phyloP scores from a whole-genome alignment of 30 jellyfish, hydroid and myxozoan genomes.

The Haliclystus octoradiatus region DNA sequence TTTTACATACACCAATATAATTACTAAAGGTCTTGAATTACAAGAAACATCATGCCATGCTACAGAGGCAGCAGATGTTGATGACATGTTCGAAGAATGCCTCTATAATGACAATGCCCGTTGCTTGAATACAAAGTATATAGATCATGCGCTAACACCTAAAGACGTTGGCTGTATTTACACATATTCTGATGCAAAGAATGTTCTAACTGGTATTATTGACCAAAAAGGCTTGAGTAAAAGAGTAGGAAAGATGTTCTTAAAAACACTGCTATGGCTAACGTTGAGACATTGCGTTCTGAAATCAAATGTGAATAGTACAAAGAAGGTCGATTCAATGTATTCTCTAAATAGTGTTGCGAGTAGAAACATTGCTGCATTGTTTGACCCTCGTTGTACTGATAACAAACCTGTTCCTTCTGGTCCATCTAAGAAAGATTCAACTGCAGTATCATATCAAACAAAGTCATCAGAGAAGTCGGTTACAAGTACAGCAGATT shows the following conservation, averaged over 20 bases:
- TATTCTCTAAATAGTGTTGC: background rate
- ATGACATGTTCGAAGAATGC: slow-evolving; percentile 47
- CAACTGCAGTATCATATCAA: background rate
- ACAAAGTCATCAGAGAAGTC: background rate
- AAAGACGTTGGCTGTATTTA: slow-evolving; percentile 24
- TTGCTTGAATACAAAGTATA: slow-evolving; percentile 21
- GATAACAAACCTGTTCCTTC: no score
- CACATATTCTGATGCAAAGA: slow-evolving; percentile 73
- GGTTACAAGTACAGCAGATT: background rate
- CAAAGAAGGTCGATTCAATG: background rate
- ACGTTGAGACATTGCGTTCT: slow-evolving; percentile 24
- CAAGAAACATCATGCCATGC: slow-evolving; percentile 90
- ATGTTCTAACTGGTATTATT: slow-evolving; percentile 75
- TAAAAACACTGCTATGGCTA: slow-evolving; percentile 41
- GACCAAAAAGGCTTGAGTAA: slow-evolving; percentile 46
- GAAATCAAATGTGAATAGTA: slow-evolving; percentile 14
- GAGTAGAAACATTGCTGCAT: background rate
- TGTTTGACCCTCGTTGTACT: background rate
- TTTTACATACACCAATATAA: slow-evolving; percentile 30
- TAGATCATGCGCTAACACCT: slow-evolving; percentile 40
- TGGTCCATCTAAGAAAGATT: background rate
- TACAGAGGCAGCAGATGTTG: slow-evolving; percentile 61
- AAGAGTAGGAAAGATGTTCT: slow-evolving; percentile 21
- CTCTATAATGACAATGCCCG: slow-evolving; percentile 8
- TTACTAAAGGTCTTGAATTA: slow-evolving; percentile 69